Evolutionary conservation across 2,113 vertebrate genomes (phyloP).

Genomic region (Falcunculus frontatus): DNA sequence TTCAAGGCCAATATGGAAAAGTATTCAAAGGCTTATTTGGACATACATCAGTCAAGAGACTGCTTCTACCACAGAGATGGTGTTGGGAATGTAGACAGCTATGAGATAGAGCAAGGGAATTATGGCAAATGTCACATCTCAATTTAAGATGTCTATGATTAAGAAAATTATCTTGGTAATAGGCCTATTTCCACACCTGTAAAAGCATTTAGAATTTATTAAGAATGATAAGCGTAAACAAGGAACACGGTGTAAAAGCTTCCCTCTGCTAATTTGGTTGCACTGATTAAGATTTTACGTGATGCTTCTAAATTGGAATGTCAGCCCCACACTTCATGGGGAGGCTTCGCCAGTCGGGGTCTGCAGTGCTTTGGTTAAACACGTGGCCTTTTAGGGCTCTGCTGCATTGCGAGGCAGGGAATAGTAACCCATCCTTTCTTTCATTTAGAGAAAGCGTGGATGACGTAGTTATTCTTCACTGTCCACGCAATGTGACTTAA

Average conservation of each 20-base stretch:
- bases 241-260: slow-evolving; percentile 64
- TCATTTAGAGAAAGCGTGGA: slow-evolving; percentile 72
- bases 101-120: slow-evolving; percentile 67
- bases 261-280: slow-evolving; percentile 64
- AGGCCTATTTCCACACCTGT: slow-evolving; percentile 66
- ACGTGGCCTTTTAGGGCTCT: background rate
- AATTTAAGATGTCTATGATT: slow-evolving; percentile 56
- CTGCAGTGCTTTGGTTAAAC: slow-evolving; percentile 1
- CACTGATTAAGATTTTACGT: slow-evolving; percentile 78
- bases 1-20: slow-evolving; percentile 84
- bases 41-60: slow-evolving; percentile 86
- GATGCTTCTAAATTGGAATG: slow-evolving; percentile 75
- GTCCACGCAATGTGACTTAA: slow-evolving; percentile 37
- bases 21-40: slow-evolving; percentile 90
- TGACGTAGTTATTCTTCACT: slow-evolving; percentile 76
- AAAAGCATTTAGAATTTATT: slow-evolving; percentile 71
- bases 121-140: slow-evolving; percentile 71
- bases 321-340: slow-evolving; percentile 42
- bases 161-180: slow-evolving; percentile 66
- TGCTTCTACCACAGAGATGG: slow-evolving; percentile 48
- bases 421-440: slow-evolving; percentile 65
- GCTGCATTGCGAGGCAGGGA: background rate
- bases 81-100: slow-evolving; percentile 47
- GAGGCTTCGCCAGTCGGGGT: slow-evolving; percentile 1
- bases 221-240: slow-evolving; percentile 78